phyloP scores from a whole-genome alignment of 2,113 vertebrate genomes.

The Crotophaga sulcirostris region DNA sequence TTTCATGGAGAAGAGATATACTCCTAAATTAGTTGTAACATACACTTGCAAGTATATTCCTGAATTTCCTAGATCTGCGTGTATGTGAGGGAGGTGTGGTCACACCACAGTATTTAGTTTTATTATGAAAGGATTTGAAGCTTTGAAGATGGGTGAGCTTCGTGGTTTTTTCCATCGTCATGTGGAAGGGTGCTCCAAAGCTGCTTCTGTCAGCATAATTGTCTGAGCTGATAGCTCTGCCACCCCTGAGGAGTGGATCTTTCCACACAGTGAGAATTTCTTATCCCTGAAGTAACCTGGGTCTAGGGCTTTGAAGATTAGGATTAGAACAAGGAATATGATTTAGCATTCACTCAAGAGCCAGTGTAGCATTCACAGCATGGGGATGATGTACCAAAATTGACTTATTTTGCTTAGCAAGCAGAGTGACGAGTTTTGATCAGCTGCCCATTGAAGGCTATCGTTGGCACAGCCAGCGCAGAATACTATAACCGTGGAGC shows the following conservation, averaged over 20 bases:
- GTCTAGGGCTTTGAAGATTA: slow-evolving; percentile 32
- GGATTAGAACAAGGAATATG: slow-evolving; percentile 2
- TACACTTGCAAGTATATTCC: neutral
- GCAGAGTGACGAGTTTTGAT: slow-evolving; percentile 1
- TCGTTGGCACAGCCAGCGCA: neutral
- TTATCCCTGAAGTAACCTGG: neutral
- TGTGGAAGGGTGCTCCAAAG: neutral
- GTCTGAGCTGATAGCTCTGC: neutral
- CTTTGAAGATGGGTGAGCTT: neutral
- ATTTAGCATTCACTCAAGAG: neutral
- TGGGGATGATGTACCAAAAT: neutral
- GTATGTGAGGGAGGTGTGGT: neutral
- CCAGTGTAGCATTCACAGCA: neutral
- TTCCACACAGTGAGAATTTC: neutral
- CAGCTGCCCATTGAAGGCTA: slow-evolving; percentile 29
- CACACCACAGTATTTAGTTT: neutral
- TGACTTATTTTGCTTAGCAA: slow-evolving; percentile 55
- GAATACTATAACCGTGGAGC: neutral
- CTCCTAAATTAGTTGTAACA: neutral
- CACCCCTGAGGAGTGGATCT: neutral
- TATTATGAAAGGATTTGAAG: neutral
- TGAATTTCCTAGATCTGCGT: neutral
- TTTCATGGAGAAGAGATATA: neutral
- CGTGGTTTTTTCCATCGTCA: neutral
- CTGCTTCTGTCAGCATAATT: neutral